phyloP scores from a whole-genome alignment of 2,888 invertebrate species.

The Bhutanitis thaidina region DNA sequence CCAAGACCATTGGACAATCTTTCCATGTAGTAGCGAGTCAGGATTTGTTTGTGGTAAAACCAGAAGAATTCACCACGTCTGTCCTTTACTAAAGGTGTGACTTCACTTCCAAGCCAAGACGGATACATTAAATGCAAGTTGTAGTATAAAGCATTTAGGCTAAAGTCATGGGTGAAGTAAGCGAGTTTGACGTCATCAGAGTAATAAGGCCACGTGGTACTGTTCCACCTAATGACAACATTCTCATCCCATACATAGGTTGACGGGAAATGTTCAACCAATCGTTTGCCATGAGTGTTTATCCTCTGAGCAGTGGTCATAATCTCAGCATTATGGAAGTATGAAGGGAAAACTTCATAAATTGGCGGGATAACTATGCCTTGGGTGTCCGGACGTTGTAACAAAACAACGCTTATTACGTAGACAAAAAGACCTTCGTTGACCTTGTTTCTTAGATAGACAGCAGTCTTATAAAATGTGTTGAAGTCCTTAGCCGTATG shows the following conservation, averaged over 20 bases:
- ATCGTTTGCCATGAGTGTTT: constrained; percentile 55
- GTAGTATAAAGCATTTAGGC: constrained; percentile 83
- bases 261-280: constrained; percentile 48
- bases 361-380: constrained; percentile 84
- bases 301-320: constrained; percentile 83
- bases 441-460: constrained; percentile 82
- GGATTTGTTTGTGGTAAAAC: constrained; percentile 83
- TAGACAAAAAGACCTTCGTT: constrained; percentile 86
- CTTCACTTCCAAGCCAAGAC: constrained; percentile 80
- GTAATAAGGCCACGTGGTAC: constrained; percentile 77
- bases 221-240: constrained; percentile 82
- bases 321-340: constrained; percentile 84
- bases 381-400: constrained; percentile 82
- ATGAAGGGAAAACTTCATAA: constrained; percentile 86
- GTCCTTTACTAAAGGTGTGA: constrained; percentile 73
- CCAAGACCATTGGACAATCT: constrained; percentile 85
- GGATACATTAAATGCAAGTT: constrained; percentile 82
- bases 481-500: constrained; percentile 85
- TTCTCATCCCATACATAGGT: constrained; percentile 62
- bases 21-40: constrained; percentile 87
- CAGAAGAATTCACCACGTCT: constrained; percentile 83
- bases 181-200: constrained; percentile 76
- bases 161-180: constrained; percentile 87
- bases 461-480: constrained; percentile 84
- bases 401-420: constrained; percentile 80